These are phyloP conservation scores for Mugil cephalus DNA, from an alignment of 2,113 vertebrate species.

Conservation along the genomic window DNA sequence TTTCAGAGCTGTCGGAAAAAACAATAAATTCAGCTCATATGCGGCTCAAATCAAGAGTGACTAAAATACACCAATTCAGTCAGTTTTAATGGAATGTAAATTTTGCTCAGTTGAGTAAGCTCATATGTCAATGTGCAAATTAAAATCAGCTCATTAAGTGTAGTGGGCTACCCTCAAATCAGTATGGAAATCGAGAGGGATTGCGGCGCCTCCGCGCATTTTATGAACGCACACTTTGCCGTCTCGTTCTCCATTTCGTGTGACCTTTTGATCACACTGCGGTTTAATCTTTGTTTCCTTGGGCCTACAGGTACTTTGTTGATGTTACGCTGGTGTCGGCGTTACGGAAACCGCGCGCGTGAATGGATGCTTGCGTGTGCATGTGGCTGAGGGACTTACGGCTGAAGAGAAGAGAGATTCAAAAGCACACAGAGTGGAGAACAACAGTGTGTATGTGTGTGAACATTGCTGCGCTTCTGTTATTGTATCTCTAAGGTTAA, in stretches of 20 bases:
- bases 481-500: constrained; percentile 58
- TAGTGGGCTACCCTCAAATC: constrained; percentile 47
- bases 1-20: constrained; percentile 38
- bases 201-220: constrained; percentile 19
- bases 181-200: constrained; percentile 50
- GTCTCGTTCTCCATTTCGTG: constrained; percentile 5
- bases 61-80: constrained; percentile 32
- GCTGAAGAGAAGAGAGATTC: constrained; percentile 18
- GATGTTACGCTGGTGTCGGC: neutral
- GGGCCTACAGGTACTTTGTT: neutral
- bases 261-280: constrained; percentile 3
- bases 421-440: constrained; percentile 2
- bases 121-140: constrained; percentile 59
- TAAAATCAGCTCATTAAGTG: constrained; percentile 63
- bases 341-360: neutral
- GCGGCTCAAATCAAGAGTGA: constrained; percentile 29
- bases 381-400: neutral
- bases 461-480: constrained; percentile 19
- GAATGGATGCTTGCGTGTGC: neutral
- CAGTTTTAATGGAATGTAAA: constrained; percentile 54
- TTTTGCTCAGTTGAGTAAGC: constrained; percentile 52
- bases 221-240: constrained; percentile 16
- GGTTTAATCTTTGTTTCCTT: constrained; percentile 18
- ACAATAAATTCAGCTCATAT: constrained; percentile 33
- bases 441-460: constrained; percentile 1